Conservation (phyloP, 2,113 vertebrate species). For the Pungitius pungitius region DNA sequence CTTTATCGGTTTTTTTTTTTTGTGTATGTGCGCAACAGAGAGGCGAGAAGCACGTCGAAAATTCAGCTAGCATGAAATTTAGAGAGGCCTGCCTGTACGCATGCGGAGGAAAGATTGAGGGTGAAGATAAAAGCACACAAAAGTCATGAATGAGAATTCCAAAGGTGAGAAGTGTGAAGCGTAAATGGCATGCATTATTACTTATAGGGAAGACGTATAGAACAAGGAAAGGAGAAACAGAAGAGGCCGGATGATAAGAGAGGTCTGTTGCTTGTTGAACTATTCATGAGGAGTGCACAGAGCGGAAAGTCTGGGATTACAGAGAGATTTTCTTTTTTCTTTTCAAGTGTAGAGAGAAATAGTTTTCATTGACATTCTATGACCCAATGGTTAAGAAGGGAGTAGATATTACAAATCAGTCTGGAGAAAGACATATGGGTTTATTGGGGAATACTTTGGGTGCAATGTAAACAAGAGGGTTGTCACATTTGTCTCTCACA, state of each 20-base stretch:
- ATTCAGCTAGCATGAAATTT: background rate
- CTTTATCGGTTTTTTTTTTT: conserved; percentile 11
- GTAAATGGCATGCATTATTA: conserved; percentile 1
- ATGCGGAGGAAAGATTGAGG: conserved; percentile 10
- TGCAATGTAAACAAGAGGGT: background rate
- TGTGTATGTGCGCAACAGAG: conserved; percentile 5
- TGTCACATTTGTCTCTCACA: background rate
- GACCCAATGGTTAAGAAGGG: background rate
- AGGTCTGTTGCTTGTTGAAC: conserved; percentile 49
- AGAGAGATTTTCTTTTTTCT: conserved; percentile 27
- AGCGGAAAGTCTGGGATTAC: conserved; percentile 32
- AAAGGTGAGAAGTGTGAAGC: conserved; percentile 27
- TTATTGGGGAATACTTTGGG: background rate
- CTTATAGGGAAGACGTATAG: conserved; percentile 38
- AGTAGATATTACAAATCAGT: background rate
- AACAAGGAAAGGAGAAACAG: conserved; percentile 1
- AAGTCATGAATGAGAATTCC: conserved; percentile 42
- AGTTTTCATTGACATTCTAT: background rate
- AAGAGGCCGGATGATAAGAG: conserved; percentile 36
- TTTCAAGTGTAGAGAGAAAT: conserved; percentile 22
- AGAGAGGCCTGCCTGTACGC: background rate
- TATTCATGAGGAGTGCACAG: conserved; percentile 54
- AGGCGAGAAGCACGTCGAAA: background rate
- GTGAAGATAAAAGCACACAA: conserved; percentile 29
- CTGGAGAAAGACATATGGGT: background rate